Evolutionary conservation across 2,888 invertebrate species (phyloP).

Genomic region (Cartodere bifasciata): DNA sequence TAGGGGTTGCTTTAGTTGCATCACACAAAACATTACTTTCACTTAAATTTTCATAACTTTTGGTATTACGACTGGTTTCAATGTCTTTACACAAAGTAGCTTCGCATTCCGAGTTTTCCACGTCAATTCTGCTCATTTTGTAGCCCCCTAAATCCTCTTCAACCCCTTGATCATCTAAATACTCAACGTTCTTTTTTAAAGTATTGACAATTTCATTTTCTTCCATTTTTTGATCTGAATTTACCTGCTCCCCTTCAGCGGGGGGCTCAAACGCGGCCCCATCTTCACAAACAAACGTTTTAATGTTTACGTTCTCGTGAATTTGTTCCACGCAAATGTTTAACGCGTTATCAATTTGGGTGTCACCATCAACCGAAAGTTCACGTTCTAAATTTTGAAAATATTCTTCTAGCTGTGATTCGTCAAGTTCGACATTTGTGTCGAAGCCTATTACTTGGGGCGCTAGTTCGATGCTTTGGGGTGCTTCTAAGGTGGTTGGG

Average conservation of each 20-base stretch:
- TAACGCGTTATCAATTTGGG: conserved; percentile 5
- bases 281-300: conserved; percentile 1
- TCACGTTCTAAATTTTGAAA: conserved; percentile 30
- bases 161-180: too few relatives aligned
- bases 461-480: conserved; percentile 1
- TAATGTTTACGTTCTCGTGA: too few relatives aligned
- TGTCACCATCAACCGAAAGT: conserved; percentile 14
- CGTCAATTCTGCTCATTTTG: conserved; percentile 3
- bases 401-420: conserved; percentile 29
- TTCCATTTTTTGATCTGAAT: too few relatives aligned
- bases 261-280: too few relatives aligned
- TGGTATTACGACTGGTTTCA: background rate
- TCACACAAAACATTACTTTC: too few relatives aligned
- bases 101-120: conserved; percentile 1
- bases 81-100: background rate
- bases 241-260: too few relatives aligned
- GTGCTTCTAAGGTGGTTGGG: conserved; percentile 1
- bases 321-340: too few relatives aligned
- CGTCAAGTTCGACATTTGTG: conserved; percentile 27
- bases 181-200: too few relatives aligned
- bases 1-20: conserved; percentile 1
- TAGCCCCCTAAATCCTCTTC: too few relatives aligned
- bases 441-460: conserved; percentile 21
- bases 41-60: conserved; percentile 1
- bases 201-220: too few relatives aligned